Conservation (phyloP, 2,797 vertebrate species). For the Lithobates sylvaticus region DNA sequence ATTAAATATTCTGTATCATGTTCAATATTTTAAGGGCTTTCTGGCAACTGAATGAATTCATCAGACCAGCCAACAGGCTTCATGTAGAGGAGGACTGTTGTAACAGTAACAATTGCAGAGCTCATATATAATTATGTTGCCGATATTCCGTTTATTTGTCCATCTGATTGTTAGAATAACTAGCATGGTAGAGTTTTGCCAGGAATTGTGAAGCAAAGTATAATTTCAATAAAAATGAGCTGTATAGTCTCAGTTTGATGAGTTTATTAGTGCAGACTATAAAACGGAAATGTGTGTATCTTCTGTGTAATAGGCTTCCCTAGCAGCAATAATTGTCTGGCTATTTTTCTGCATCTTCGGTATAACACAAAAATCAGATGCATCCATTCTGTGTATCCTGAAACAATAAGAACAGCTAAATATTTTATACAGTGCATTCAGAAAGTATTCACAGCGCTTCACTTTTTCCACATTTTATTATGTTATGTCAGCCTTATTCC, state of each 20-base stretch:
- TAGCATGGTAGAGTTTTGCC: background rate
- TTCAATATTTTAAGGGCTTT: slow-evolving; percentile 75
- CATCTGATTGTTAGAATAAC: slow-evolving; percentile 21
- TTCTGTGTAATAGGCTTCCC: background rate
- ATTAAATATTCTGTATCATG: slow-evolving; percentile 72
- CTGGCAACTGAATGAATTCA: slow-evolving; percentile 73
- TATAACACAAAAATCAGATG: no score
- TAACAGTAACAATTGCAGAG: slow-evolving; percentile 64
- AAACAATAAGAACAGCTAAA: no score
- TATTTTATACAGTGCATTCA: no score
- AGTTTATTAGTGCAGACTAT: slow-evolving; percentile 1
- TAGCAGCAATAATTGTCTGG: background rate
- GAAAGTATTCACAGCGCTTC: no score
- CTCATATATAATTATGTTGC: slow-evolving; percentile 66
- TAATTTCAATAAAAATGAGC: background rate
- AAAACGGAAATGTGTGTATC: background rate
- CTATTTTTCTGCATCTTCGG: background rate
- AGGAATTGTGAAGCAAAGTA: slow-evolving; percentile 24
- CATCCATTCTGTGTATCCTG: no score
- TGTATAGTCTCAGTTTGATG: background rate
- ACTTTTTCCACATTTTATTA: no score
- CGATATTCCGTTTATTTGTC: slow-evolving; percentile 66
- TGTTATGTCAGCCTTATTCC: no score
- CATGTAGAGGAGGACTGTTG: slow-evolving; percentile 60
- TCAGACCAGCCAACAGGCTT: slow-evolving; percentile 66